Evolutionary conservation across 2,797 vertebrate species (phyloP).

Genomic region (Morus bassanus): DNA sequence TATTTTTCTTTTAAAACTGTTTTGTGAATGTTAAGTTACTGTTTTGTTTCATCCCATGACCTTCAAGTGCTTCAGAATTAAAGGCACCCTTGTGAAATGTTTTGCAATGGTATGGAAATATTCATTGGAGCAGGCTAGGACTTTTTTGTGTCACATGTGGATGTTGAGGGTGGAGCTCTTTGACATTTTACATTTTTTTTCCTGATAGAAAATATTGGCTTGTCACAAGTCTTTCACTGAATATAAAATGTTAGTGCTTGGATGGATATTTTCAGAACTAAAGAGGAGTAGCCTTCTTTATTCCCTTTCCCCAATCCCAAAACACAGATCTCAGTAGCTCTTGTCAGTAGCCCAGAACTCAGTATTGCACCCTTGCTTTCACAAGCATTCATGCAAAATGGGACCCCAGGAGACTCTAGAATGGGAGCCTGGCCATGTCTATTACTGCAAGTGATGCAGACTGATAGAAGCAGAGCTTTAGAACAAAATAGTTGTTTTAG

Average conservation of each 20-base stretch:
- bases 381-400: not conserved
- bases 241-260: not conserved
- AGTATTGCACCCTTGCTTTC: not conserved
- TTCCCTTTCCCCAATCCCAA: not conserved
- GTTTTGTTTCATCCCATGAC: not conserved
- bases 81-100: not conserved
- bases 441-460: rapidly evolving
- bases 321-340: not conserved
- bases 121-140: not conserved
- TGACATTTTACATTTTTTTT: not conserved
- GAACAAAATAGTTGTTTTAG: not conserved
- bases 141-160: not conserved
- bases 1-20: not conserved
- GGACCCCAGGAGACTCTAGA: not conserved
- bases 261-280: not conserved
- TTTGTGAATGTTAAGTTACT: not conserved
- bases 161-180: not conserved
- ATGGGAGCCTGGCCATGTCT: not conserved
- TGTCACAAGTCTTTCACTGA: not conserved
- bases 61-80: not conserved
- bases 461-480: not conserved
- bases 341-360: not conserved
- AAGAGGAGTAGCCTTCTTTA: not conserved
- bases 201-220: not conserved
- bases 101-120: not conserved